These are phyloP conservation scores for Gerosis bhagava DNA, from an alignment of 2,888 invertebrate genomes.

Conservation along the genomic window DNA sequence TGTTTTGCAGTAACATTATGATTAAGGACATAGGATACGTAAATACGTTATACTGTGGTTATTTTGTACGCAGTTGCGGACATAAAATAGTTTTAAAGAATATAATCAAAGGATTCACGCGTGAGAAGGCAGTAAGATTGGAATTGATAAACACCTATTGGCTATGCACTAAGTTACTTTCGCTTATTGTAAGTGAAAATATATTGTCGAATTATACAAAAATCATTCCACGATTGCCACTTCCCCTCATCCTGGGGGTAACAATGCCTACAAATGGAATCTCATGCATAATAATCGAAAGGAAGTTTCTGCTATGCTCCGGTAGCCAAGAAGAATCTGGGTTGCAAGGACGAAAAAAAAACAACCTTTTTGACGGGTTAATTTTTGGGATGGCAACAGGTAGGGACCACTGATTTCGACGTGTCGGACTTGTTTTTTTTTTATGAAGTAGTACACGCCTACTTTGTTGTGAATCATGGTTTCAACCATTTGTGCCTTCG, in stretches of 20 bases:
- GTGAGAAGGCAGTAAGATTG: slow-evolving; percentile 10
- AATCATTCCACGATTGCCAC: slow-evolving; percentile 13
- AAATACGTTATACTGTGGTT: too few relatives aligned
- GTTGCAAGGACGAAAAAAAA: slow-evolving; percentile 11
- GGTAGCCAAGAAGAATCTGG: slow-evolving; percentile 20
- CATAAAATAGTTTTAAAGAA: too few relatives aligned
- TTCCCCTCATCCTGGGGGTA: slow-evolving; percentile 15
- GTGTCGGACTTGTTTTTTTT: too few relatives aligned
- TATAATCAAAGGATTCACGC: slow-evolving; percentile 16
- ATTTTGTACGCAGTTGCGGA: too few relatives aligned
- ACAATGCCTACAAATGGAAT: slow-evolving; percentile 36
- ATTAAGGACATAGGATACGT: too few relatives aligned
- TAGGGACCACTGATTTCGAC: too few relatives aligned
- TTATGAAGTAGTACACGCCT: too few relatives aligned
- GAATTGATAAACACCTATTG: slow-evolving; percentile 14
- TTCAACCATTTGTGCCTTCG: too few relatives aligned
- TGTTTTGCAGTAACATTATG: too few relatives aligned
- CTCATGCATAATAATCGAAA: slow-evolving; percentile 47
- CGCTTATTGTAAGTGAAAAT: slow-evolving; percentile 21
- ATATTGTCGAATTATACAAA: slow-evolving; percentile 23
- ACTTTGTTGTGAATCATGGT: too few relatives aligned
- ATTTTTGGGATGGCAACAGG: slow-evolving; percentile 1
- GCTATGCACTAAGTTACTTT: slow-evolving; percentile 9
- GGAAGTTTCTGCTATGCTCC: slow-evolving; percentile 39
- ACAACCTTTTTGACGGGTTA: slow-evolving; percentile 1